Percentiles rank a stretch among this genome's conserved stretches.
These are phyloP conservation scores for Cotesia glomerata DNA, from an alignment of 1,140 invertebrate genomes.

Conservation along the genomic window DNA sequence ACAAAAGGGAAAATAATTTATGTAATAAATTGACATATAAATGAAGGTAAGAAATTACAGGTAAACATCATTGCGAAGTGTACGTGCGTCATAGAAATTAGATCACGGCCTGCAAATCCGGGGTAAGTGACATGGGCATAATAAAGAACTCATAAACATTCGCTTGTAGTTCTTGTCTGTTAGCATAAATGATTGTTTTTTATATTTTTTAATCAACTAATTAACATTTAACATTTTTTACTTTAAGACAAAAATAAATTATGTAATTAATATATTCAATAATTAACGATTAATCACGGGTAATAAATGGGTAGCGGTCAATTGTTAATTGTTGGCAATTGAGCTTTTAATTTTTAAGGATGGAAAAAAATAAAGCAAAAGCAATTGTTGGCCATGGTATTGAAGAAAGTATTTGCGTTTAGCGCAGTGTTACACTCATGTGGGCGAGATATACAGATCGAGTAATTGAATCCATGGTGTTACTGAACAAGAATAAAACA, in stretches of 20 bases:
- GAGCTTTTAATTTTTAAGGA: background rate
- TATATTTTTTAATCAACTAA: background rate
- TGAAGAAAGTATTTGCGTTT: slow-evolving; percentile 34
- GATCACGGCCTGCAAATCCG: slow-evolving; percentile 19
- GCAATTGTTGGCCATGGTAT: slow-evolving; percentile 5
- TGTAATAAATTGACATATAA: slow-evolving; percentile 5
- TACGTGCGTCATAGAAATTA: slow-evolving; percentile 11
- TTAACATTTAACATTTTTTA: no score
- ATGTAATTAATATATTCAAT: background rate
- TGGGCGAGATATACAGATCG: slow-evolving; percentile 43
- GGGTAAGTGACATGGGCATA: slow-evolving; percentile 4
- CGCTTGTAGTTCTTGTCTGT: background rate
- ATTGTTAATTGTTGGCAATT: background rate
- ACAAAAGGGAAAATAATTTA: background rate
- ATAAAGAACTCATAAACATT: background rate
- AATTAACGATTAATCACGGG: background rate
- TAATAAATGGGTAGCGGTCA: no score
- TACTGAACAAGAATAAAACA: slow-evolving; percentile 41
- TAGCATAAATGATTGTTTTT: background rate
- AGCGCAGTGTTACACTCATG: slow-evolving; percentile 33
- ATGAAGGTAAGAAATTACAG: slow-evolving; percentile 2
- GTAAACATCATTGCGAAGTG: slow-evolving; percentile 5
- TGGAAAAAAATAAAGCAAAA: background rate
- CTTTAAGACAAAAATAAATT: no score
- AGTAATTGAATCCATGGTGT: slow-evolving; percentile 51